Conservation (phyloP, 2,113 vertebrate genomes). For the Shinisaurus crocodilurus region DNA sequence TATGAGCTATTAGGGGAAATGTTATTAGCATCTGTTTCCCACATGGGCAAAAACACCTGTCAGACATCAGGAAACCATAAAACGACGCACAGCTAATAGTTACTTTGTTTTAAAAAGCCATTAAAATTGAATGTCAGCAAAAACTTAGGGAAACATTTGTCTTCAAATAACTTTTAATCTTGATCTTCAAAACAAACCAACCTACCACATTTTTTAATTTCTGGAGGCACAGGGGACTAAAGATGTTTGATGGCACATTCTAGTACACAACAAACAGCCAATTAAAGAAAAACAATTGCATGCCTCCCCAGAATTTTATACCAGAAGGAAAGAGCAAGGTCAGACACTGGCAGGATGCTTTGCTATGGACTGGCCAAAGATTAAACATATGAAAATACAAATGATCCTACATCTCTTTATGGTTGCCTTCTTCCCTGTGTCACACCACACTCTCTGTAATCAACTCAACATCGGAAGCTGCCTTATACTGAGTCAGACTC, state of each 20-base stretch:
- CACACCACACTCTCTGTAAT: not conserved
- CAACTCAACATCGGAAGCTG: not conserved
- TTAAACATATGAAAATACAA: not conserved
- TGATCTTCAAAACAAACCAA: constrained; percentile 54
- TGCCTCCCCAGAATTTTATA: constrained; percentile 21
- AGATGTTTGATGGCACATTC: not conserved
- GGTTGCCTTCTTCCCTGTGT: not conserved
- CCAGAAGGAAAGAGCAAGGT: constrained; percentile 50
- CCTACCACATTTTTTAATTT: constrained; percentile 59
- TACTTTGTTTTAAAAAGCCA: constrained; percentile 85
- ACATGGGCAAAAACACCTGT: constrained; percentile 84
- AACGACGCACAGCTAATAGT: constrained; percentile 63
- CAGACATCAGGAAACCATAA: constrained; percentile 77
- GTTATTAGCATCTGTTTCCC: constrained; percentile 82
- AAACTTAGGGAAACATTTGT: constrained; percentile 80
- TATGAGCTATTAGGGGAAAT: constrained; percentile 80
- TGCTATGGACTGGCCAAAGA: not conserved
- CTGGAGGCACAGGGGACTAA: constrained; percentile 50
- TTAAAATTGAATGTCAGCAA: constrained; percentile 83
- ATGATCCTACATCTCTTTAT: not conserved
- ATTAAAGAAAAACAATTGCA: not conserved
- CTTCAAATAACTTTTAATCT: constrained; percentile 78
- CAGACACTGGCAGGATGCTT: not conserved
- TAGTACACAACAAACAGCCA: constrained; percentile 34
- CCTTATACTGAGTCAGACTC: not conserved